These are phyloP conservation scores for Caenorhabditis tropicalis DNA, from an alignment of 1,140 invertebrate species.

Conservation along the genomic window DNA sequence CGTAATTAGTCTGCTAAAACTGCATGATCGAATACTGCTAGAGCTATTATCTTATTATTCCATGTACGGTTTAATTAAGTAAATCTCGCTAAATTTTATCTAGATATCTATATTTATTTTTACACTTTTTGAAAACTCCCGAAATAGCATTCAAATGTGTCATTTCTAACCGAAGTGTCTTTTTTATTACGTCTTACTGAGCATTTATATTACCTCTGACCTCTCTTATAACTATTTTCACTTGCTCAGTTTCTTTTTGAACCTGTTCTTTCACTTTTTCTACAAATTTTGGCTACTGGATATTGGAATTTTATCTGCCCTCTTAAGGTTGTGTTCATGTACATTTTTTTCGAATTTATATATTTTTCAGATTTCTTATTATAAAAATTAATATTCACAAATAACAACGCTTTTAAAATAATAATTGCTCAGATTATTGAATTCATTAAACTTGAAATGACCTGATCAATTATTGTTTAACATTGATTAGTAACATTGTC, in stretches of 20 bases:
- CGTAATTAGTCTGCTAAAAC: not conserved
- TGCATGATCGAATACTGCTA: not conserved
- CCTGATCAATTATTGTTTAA: slow-evolving; percentile 15
- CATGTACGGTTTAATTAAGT: slow-evolving; percentile 11
- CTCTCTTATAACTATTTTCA: not conserved
- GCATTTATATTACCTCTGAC: not conserved
- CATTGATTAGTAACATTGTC: slow-evolving; percentile 33
- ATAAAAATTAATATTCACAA: not conserved
- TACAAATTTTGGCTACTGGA: not conserved
- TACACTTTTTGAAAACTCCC: not conserved
- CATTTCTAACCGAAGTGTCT: slow-evolving; percentile 5
- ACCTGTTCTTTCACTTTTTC: slow-evolving; percentile 29
- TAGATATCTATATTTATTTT: not conserved
- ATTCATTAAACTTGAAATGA: not conserved
- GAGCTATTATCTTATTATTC: slow-evolving; percentile 1
- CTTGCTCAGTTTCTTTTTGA: slow-evolving; percentile 25
- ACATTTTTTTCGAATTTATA: not conserved
- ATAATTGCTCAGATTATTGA: slow-evolving; percentile 21
- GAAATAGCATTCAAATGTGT: not conserved
- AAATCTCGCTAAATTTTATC: not conserved
- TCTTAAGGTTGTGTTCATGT: not conserved
- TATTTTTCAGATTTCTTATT: not conserved
- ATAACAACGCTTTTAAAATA: slow-evolving; percentile 18
- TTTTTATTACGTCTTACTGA: slow-evolving; percentile 15
- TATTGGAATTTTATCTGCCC: not conserved